phyloP scores from a whole-genome alignment of 2,888 invertebrate species.

The Nemoura dubitans region DNA sequence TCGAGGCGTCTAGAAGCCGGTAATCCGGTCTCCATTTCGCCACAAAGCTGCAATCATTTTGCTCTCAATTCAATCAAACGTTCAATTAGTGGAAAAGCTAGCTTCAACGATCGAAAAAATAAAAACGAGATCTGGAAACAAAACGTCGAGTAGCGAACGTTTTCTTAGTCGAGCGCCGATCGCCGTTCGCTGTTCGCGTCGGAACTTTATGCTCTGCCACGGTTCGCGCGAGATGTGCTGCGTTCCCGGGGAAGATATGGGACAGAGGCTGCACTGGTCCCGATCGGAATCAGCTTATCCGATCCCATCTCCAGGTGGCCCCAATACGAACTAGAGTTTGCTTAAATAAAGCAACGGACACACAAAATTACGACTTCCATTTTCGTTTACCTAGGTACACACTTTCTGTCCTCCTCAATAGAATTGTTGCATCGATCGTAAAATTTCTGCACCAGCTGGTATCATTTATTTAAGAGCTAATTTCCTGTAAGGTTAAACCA shows the following conservation, averaged over 20 bases:
- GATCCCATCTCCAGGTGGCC: neutral
- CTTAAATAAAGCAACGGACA: neutral
- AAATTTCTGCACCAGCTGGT: neutral
- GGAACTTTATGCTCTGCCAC: too few relatives aligned
- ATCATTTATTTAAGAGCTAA: neutral
- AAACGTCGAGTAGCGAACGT: neutral
- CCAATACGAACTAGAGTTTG: neutral
- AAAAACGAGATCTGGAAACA: neutral
- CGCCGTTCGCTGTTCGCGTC: neutral
- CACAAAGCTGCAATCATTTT: neutral
- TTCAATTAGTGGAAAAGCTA: neutral
- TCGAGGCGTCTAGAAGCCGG: neutral
- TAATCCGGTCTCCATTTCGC: neutral
- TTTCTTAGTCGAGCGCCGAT: neutral
- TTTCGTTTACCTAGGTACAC: neutral
- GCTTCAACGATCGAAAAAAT: neutral
- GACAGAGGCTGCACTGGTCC: neutral
- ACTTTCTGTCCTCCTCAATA: neutral
- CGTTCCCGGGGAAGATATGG: neutral
- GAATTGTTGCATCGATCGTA: neutral
- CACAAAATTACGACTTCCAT: neutral
- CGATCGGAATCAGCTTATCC: neutral
- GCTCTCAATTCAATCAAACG: neutral
- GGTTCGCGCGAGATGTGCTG: neutral
- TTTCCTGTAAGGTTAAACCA: neutral